Evolutionary conservation across 2,888 invertebrate species (phyloP).

Genomic region (Formica aserva): DNA sequence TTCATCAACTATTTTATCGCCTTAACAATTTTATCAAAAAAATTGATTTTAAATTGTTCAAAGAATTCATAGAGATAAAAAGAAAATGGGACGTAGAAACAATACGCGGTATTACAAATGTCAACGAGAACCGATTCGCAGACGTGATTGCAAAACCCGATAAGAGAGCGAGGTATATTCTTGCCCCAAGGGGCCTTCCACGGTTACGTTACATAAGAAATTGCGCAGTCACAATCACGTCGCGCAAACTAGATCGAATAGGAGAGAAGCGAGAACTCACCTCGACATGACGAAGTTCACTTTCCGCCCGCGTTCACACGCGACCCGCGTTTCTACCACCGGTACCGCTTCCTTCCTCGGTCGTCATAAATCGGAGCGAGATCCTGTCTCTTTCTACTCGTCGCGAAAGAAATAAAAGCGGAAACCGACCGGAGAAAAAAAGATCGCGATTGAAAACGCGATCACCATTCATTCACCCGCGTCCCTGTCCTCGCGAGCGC

Average conservation of each 20-base stretch:
- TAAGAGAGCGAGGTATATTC: not conserved
- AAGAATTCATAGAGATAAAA: not conserved
- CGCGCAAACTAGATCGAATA: slow-evolving; percentile 22
- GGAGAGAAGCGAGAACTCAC: slow-evolving; percentile 24
- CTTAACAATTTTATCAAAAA: not conserved
- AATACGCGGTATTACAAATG: not conserved
- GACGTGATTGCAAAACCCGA: slow-evolving; percentile 1
- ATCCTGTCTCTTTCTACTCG: not conserved
- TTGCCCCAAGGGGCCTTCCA: not conserved
- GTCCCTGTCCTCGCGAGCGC: not conserved
- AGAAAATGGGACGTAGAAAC: not conserved
- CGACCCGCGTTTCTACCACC: slow-evolving; percentile 9
- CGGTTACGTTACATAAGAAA: slow-evolving; percentile 50
- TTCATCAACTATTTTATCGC: not conserved
- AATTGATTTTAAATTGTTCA: not conserved
- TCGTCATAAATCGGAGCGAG: slow-evolving; percentile 21
- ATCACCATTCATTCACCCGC: slow-evolving; percentile 36
- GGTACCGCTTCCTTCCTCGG: not conserved
- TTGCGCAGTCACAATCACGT: slow-evolving; percentile 50
- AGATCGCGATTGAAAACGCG: not conserved
- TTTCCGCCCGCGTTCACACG: slow-evolving; percentile 17
- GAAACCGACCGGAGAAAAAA: not conserved
- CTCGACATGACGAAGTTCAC: slow-evolving; percentile 34
- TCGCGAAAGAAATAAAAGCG: not conserved
- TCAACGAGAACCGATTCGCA: not conserved